Evolutionary conservation across 1,140 invertebrate species (phyloP), one percentile per base, ranked within the genome.

Genomic region (Temnothorax nylanderi): DNA sequence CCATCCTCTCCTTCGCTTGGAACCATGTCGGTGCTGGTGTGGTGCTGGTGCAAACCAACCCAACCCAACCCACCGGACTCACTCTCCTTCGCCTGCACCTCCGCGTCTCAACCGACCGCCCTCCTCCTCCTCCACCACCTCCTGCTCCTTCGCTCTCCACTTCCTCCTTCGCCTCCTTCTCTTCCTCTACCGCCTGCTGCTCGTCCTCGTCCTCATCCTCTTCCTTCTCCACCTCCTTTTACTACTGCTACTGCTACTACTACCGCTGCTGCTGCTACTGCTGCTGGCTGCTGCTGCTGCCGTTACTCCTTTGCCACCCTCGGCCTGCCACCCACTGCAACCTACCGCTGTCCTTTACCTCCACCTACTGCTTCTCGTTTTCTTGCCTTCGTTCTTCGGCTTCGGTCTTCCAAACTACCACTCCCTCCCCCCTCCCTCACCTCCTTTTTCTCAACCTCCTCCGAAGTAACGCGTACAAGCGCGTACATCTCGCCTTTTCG

Each of bases 11-110:
- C 89, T 89, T 93, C 91, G 58, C 91, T 90, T 88, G 87, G 91
- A 93, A 92, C 93, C 91, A 91, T 92, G 93, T 93, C 92, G 91
- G 91, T 93, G 90, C 92, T 89, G 88, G 91, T 92, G 91, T 92
- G 90, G 88, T 92, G 90, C 92, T 93, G 91, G 90, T 89, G 93
- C 91, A 92, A 94, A 92, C 91, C 93, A 90, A 93, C 89, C 90
- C 93, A 89, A 92, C 91, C 92, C 90, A 92, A 88, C 92, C 93
- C 92, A 90, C 91, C 88, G 85, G 89, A 91, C 89, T 85, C 82
- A 87, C 89, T 88, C 88, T 92, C 89, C 91, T 92, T 92, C 90
- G 87, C 88, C 90, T 93, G 77, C 91, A 87, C 88, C 91, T 92
- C 92, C 89, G 91, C 91, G 91, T 91, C 91, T 92, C 92, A 93